Evolutionary conservation across 2,113 vertebrate genomes (phyloP).

Genomic region (Anas platyrhynchos): DNA sequence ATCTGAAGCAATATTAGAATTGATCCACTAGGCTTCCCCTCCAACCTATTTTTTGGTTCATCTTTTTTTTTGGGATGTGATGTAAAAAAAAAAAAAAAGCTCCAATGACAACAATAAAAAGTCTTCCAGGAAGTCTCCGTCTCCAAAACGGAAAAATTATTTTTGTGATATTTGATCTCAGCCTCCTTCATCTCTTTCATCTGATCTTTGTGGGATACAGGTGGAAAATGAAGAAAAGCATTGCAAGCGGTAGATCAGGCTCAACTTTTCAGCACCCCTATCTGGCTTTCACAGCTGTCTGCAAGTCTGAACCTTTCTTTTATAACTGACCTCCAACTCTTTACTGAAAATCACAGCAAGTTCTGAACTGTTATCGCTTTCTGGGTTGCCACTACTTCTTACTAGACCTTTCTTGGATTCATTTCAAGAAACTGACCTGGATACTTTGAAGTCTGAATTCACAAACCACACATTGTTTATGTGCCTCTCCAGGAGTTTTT

Average conservation of each 20-base stretch:
- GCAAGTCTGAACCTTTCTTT: conserved; percentile 13
- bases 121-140: neutral
- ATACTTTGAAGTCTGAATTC: neutral
- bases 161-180: neutral
- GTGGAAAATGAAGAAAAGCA: neutral
- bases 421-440: neutral
- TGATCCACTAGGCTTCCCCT: accelerated
- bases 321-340: conserved; percentile 12
- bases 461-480: neutral
- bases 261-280: neutral
- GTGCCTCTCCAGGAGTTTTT: neutral
- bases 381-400: neutral
- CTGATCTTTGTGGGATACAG: conserved; percentile 10
- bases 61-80: neutral
- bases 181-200: neutral
- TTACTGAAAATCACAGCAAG: conserved; percentile 23
- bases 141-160: neutral
- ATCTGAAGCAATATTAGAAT: neutral
- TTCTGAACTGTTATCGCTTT: neutral
- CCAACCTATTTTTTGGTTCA: neutral
- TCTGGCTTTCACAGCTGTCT: conserved; percentile 33
- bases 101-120: neutral
- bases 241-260: neutral
- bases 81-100: neutral
- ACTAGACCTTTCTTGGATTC: neutral